Base-by-base conservation (phyloP, 2,797 vertebrate species). In the Botia almorhae region DNA sequence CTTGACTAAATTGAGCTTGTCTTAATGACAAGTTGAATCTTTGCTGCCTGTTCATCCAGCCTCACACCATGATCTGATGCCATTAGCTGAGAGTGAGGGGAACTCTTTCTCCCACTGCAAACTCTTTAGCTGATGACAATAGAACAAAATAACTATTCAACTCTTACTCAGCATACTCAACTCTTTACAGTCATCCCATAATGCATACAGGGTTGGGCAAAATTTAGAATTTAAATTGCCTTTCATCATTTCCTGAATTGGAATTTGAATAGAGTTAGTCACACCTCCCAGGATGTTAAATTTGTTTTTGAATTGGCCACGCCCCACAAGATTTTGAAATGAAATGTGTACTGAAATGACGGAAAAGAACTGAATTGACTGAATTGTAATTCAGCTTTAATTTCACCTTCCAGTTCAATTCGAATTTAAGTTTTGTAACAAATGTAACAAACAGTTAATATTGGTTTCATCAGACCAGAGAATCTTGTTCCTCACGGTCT, bases 1-100 rank as follows among this genome's bases (percentile, higher is more conserved):
- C 68, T 72, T 64, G 61, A 36, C 60, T 36, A 68, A 72, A 67
- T 21, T 58, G 75, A 63, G 83, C 82, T 7, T 29, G 80, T 80
- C 84, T 84, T 76, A 84, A 77, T 39, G 77, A 73, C 85, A 53
- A 65, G 46, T 75, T 69, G 50, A 61, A 70, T 29, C 43, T 74
- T 80, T 48, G 56, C 73, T 69, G 50, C 14, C 51, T 65, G 39
- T 63, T 26, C 51, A 17, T 60, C 46, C 69, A 68, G 12, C 56
- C 33, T 46, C 56, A 70, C 46, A 12, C 16, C 14, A 17, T 73
- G 75, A 82, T 71, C 69, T 68, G 39, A 64, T 69, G 69, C 46
- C 64, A 50, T 76, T 68, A 67, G 39, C 50, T 16, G 82, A 69
- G 23, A 11, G 36, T 26, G 13, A 51, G 64, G 48, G 55, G 48